Conservation (phyloP, 2,113 vertebrate genomes). For the Siniperca chuatsi region DNA sequence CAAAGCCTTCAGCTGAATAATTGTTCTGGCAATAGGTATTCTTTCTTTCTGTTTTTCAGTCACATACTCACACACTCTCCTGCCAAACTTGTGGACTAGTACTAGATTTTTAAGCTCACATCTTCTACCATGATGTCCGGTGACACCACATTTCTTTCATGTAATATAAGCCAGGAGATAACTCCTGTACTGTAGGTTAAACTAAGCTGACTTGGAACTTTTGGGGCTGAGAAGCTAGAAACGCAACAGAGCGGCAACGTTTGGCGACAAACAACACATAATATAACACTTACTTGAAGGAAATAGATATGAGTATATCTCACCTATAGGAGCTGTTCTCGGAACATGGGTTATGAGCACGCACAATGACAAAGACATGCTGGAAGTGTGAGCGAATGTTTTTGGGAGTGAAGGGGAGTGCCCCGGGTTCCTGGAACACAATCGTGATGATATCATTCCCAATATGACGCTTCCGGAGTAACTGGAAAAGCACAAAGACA, state of each 20-base stretch:
- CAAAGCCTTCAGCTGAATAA: not conserved
- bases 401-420: constrained; percentile 96
- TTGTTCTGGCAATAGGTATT: not conserved
- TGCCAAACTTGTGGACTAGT: not conserved
- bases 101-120: not conserved
- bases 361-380: constrained; percentile 96
- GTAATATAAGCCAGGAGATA: not conserved
- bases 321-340: constrained; percentile 97
- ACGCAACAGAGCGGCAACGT: not conserved
- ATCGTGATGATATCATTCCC: constrained; percentile 98
- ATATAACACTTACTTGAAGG: not conserved
- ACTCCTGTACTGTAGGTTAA: not conserved
- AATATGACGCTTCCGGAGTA: constrained; percentile 96
- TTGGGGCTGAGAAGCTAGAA: not conserved
- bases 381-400: constrained; percentile 99
- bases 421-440: constrained; percentile 98
- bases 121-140: not conserved
- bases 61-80: not conserved
- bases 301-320: constrained; percentile 3
- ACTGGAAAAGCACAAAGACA: constrained; percentile 74
- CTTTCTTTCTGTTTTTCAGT: not conserved
- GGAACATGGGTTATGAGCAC: constrained; percentile 90
- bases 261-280: not conserved
- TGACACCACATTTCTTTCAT: not conserved
- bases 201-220: not conserved